A percentile compares a stretch with the other conserved stretches of the same genome.
Conservation (phyloP, 2,113 vertebrate genomes). For the Phalacrocorax carbo region DNA sequence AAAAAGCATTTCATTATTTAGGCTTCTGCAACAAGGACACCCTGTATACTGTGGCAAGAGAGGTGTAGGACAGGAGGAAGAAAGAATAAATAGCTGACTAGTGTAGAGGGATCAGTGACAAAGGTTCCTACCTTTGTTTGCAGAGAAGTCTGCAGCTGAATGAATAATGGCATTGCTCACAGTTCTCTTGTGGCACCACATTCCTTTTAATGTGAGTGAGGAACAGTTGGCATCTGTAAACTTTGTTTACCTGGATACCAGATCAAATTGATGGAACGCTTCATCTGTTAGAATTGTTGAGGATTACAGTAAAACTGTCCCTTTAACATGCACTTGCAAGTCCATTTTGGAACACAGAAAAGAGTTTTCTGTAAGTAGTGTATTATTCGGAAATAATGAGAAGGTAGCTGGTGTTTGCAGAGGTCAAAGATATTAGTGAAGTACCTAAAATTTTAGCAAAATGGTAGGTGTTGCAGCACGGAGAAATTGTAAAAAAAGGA, state of each 20-base stretch:
- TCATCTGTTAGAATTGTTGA: not conserved
- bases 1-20: not conserved
- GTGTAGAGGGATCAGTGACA: not conserved
- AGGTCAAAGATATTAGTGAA: conserved; percentile 29
- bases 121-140: not conserved
- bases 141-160: not conserved
- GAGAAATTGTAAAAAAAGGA: not conserved
- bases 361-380: not conserved
- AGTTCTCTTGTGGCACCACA: not conserved
- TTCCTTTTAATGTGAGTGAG: not conserved
- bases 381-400: not conserved
- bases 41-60: not conserved
- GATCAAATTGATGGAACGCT: not conserved
- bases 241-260: not conserved
- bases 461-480: not conserved
- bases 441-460: conserved; percentile 19
- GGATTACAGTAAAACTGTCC: not conserved
- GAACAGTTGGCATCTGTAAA: not conserved
- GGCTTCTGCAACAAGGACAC: not conserved
- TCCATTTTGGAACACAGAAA: not conserved
- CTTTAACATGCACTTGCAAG: not conserved
- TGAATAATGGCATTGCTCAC: not conserved
- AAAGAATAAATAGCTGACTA: not conserved
- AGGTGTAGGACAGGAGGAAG: not conserved
- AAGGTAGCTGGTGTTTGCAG: not conserved